These are phyloP conservation scores for Sprattus sprattus DNA, from an alignment of 2,113 vertebrate species.

Conservation along the genomic window DNA sequence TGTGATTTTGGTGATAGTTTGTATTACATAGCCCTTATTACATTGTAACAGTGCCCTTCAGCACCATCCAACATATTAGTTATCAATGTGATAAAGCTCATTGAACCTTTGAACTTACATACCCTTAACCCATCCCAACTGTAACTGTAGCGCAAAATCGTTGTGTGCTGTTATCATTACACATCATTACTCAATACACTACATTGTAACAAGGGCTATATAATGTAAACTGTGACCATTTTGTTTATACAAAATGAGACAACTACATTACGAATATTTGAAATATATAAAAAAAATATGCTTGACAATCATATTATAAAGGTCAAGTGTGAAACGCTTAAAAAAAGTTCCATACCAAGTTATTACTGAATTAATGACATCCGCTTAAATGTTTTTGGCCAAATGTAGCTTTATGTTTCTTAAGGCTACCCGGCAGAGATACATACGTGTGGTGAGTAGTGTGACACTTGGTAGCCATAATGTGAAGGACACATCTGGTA, in stretches of 20 bases:
- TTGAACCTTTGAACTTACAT: constrained; percentile 39
- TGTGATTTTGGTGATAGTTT: constrained; percentile 23
- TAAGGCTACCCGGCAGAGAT: constrained; percentile 42
- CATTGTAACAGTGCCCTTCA: background rate
- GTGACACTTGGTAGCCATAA: constrained; percentile 22
- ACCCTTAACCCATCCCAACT: background rate
- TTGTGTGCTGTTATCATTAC: background rate
- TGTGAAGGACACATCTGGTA: background rate
- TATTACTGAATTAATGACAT: constrained; percentile 31
- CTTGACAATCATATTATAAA: constrained; percentile 53
- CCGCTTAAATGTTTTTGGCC: constrained; percentile 42
- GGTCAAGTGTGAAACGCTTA: constrained; percentile 46
- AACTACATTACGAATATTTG: constrained; percentile 23
- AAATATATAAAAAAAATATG: constrained; percentile 41
- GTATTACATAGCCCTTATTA: constrained; percentile 1
- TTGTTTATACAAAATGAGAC: constrained; percentile 7
- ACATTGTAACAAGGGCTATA: constrained; percentile 2
- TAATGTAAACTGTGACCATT: constrained; percentile 1
- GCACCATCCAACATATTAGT: background rate
- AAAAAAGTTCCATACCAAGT: constrained; percentile 36
- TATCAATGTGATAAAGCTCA: background rate
- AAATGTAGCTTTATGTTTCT: constrained; percentile 46
- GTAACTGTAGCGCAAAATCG: background rate
- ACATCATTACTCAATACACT: background rate
- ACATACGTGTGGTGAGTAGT: constrained; percentile 24